A percentile compares a stretch with the other conserved stretches of the same genome.
Evolutionary conservation across 2,797 vertebrate genomes (phyloP).

Genomic region (Heteromormyrus szaboi): DNA sequence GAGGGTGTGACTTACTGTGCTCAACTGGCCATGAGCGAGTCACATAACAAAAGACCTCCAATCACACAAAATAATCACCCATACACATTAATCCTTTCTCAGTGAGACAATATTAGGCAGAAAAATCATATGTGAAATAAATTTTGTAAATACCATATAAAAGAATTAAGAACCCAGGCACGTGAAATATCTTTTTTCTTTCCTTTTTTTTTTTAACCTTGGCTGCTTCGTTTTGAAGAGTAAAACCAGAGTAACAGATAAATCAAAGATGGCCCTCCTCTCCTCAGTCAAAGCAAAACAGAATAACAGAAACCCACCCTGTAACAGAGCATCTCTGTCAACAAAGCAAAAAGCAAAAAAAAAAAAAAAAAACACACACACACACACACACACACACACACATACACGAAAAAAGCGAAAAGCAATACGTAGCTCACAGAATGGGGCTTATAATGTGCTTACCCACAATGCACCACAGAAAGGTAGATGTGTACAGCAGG

Average conservation of each 20-base stretch:
- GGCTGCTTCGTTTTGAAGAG: not conserved
- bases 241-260: slow-evolving; percentile 41
- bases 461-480: slow-evolving; percentile 76
- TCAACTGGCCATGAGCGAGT: not conserved
- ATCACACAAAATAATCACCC: not conserved
- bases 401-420: slow-evolving; percentile 50
- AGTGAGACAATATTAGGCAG: not conserved
- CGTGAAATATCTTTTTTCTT: not conserved
- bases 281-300: slow-evolving; percentile 17
- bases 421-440: slow-evolving; percentile 89
- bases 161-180: not conserved
- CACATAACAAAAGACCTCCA: not conserved
- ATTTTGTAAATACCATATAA: slow-evolving; percentile 2
- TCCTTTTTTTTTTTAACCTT: not conserved
- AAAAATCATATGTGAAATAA: not conserved
- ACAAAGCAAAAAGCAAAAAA: slow-evolving; percentile 20
- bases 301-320: not conserved
- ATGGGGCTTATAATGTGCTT: slow-evolving; percentile 76
- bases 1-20: not conserved
- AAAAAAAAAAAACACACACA: not conserved
- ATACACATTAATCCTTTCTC: not conserved
- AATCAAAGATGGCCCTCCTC: slow-evolving; percentile 22
- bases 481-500: slow-evolving; percentile 66
- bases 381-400: not conserved
- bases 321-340: not conserved